Evolutionary conservation across 2,888 invertebrate genomes (phyloP).

Genomic region (Cheilosia soror): DNA sequence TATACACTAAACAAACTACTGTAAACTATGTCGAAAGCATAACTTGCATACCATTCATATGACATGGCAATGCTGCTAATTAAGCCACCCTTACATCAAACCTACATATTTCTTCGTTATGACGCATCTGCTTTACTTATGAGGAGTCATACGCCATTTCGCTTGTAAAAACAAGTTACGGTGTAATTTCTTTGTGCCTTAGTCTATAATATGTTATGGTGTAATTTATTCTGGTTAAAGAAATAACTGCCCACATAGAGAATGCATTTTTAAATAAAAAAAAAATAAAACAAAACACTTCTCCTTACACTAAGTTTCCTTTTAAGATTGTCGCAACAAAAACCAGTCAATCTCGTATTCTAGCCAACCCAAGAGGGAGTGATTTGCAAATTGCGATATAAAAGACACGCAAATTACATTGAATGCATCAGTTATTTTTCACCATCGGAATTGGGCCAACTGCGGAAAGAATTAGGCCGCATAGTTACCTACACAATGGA

Average conservation of each 20-base stretch:
- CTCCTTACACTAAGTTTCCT: conserved; percentile 2
- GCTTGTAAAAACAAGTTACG: not conserved
- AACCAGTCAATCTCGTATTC: conserved; percentile 49
- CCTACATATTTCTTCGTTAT: too few relatives aligned
- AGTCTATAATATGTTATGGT: not conserved
- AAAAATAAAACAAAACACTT: not conserved
- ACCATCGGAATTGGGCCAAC: conserved; percentile 14
- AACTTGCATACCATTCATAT: too few relatives aligned
- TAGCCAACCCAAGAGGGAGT: not conserved
- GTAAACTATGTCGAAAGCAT: too few relatives aligned
- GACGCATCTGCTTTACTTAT: too few relatives aligned
- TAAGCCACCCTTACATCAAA: too few relatives aligned
- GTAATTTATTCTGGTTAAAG: not conserved
- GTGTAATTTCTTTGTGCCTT: not conserved
- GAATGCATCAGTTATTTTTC: conserved; percentile 40
- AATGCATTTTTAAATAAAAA: not conserved
- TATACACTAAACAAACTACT: too few relatives aligned
- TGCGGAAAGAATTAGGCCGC: not conserved
- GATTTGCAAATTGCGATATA: conserved; percentile 23
- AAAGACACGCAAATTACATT: conserved; percentile 33
- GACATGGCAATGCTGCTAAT: too few relatives aligned
- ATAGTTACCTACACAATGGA: conserved; percentile 11
- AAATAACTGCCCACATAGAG: conserved; percentile 18
- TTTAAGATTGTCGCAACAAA: conserved; percentile 36
- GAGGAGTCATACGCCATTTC: too few relatives aligned